These are phyloP conservation scores for Avahi laniger DNA, from an alignment of 2,797 vertebrate genomes.

Conservation along the genomic window DNA sequence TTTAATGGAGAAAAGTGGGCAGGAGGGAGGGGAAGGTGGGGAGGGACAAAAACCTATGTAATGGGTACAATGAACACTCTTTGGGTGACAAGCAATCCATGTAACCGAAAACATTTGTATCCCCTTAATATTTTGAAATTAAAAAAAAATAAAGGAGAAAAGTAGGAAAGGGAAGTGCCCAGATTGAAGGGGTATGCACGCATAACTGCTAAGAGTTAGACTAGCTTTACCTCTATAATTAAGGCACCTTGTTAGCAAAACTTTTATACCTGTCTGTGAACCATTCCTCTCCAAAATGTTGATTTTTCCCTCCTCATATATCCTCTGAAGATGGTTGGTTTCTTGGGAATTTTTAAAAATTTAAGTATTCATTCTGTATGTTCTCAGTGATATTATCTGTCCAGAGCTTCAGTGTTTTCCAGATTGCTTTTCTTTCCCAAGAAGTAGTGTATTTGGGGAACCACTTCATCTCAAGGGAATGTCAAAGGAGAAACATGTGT, in stretches of 20 bases:
- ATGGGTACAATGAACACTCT: not conserved
- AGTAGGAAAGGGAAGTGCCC: not conserved
- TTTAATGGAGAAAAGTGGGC: not conserved
- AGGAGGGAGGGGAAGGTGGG: too few relatives aligned
- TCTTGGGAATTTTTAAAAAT: not conserved
- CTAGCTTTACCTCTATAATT: not conserved
- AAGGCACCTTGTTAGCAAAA: not conserved
- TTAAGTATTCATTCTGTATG: not conserved
- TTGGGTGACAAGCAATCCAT: not conserved
- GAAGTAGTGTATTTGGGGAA: conserved; percentile 31
- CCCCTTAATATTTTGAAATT: not conserved
- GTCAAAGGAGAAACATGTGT: not conserved
- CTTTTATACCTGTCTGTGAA: not conserved
- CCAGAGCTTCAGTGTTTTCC: not conserved
- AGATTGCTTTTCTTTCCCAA: conserved; percentile 31
- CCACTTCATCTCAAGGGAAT: conserved; percentile 15
- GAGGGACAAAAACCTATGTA: not conserved
- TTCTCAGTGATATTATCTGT: conserved; percentile 18
- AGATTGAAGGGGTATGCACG: not conserved
- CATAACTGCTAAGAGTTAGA: conserved; percentile 4
- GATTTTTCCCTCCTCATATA: not conserved
- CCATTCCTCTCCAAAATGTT: not conserved
- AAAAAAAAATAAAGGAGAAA: not conserved
- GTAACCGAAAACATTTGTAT: not conserved
- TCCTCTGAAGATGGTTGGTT: not conserved